Evolutionary conservation across 1,140 invertebrate genomes (phyloP).

Genomic region (Brachionus rubens): DNA sequence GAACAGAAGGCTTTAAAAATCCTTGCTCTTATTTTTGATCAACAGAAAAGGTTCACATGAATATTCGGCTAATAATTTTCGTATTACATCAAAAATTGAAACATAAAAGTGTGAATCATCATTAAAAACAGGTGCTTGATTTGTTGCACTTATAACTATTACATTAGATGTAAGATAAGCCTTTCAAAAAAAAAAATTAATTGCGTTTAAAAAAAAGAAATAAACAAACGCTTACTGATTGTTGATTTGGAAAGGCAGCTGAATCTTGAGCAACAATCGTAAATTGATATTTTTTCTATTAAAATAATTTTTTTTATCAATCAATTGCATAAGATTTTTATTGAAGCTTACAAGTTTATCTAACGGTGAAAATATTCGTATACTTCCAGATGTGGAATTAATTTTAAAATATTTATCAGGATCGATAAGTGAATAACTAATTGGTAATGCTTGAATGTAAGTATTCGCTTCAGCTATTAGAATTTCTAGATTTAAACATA

Average conservation of each 20-base stretch:
- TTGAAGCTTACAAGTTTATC: neutral
- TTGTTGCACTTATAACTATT: neutral
- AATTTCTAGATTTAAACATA: neutral
- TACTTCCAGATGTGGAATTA: neutral
- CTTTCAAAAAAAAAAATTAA: constrained; percentile 8
- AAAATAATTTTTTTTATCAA: neutral
- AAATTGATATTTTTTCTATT: constrained; percentile 37
- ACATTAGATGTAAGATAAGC: constrained; percentile 11
- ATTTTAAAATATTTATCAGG: constrained; percentile 12
- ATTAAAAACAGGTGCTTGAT: neutral
- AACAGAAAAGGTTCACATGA: too few relatives aligned
- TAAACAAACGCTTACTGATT: constrained; percentile 11
- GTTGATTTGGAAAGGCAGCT: neutral
- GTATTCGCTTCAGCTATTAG: neutral
- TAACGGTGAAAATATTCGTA: neutral
- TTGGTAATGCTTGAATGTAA: neutral
- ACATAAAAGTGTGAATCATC: neutral
- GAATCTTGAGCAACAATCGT: constrained; percentile 6
- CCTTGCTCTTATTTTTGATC: too few relatives aligned
- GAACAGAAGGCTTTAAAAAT: too few relatives aligned
- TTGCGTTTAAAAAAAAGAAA: neutral
- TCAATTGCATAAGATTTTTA: too few relatives aligned
- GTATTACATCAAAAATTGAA: constrained; percentile 35
- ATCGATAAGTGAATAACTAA: constrained; percentile 17
- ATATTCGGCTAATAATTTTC: too few relatives aligned